Evolutionary conservation across 2,888 invertebrate genomes (phyloP).

Genomic region (Caenorhabditis uteleia): DNA sequence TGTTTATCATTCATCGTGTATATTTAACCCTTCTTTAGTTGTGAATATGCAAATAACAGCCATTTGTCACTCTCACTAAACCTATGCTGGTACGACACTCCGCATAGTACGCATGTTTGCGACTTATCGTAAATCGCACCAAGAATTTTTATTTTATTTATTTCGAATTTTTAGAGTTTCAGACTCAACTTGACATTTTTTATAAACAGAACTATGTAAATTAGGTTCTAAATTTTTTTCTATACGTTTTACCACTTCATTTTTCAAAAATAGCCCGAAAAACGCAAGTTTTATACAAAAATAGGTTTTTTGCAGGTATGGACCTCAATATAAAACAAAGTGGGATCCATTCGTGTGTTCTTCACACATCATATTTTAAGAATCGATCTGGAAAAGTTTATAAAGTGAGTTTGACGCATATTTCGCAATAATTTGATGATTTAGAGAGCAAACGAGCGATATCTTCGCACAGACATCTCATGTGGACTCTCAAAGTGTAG

Average conservation of each 20-base stretch:
- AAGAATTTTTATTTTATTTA: background rate
- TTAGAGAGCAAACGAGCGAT: conserved; percentile 62
- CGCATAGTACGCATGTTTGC: background rate
- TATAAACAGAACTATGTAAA: background rate
- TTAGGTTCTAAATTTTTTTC: too few relatives aligned
- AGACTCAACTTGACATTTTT: background rate
- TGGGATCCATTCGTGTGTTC: conserved; percentile 48
- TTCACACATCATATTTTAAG: conserved; percentile 46
- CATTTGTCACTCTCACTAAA: too few relatives aligned
- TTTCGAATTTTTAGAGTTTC: background rate
- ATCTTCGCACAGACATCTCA: conserved; percentile 61
- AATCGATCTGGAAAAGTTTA: conserved; percentile 48
- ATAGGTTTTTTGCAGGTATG: conserved; percentile 27
- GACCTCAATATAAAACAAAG: conserved; percentile 59
- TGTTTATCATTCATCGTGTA: too few relatives aligned
- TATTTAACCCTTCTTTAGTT: too few relatives aligned
- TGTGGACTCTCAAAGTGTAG: conserved; percentile 51
- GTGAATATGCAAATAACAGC: too few relatives aligned
- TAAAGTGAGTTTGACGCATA: conserved; percentile 23
- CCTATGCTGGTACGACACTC: background rate
- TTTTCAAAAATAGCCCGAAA: background rate
- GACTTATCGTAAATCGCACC: background rate
- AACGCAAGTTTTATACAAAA: background rate
- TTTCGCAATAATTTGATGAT: conserved; percentile 12
- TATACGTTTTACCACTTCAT: background rate